phyloP scores from a whole-genome alignment of 2,888 invertebrate genomes.

The Cistogaster globosa region DNA sequence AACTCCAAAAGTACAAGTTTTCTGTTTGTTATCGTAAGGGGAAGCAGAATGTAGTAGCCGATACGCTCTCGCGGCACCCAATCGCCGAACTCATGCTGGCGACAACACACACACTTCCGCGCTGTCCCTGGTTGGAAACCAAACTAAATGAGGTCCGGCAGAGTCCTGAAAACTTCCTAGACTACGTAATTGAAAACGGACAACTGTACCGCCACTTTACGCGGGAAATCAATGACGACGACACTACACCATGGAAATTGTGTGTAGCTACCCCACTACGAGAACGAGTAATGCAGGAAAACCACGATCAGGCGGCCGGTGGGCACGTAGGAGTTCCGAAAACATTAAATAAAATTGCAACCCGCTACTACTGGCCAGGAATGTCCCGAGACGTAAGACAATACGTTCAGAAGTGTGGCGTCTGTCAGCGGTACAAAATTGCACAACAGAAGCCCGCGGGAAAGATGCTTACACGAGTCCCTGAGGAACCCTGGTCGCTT shows the following conservation, averaged over 20 bases:
- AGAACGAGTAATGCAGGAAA: too few relatives aligned
- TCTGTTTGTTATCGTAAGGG: neutral
- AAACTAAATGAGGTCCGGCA: too few relatives aligned
- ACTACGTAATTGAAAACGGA: too few relatives aligned
- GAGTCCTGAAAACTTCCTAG: too few relatives aligned
- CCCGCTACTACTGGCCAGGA: neutral
- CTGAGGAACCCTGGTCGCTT: neutral
- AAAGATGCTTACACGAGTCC: neutral
- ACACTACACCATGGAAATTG: neutral
- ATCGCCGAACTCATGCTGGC: neutral
- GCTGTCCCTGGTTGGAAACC: too few relatives aligned
- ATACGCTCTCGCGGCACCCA: neutral
- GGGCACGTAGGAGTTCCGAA: neutral
- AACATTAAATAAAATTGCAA: neutral
- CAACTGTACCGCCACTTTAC: neutral
- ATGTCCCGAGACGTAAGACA: neutral
- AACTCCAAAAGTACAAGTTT: neutral
- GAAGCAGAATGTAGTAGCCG: neutral
- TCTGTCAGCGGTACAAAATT: neutral
- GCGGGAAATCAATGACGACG: neutral
- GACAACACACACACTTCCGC: too few relatives aligned
- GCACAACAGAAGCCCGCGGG: neutral
- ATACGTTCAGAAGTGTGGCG: neutral
- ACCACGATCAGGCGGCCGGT: neutral
- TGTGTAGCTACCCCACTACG: neutral